phyloP scores from a whole-genome alignment of 2,888 invertebrate species.

The Eristalinus sepulchralis region DNA sequence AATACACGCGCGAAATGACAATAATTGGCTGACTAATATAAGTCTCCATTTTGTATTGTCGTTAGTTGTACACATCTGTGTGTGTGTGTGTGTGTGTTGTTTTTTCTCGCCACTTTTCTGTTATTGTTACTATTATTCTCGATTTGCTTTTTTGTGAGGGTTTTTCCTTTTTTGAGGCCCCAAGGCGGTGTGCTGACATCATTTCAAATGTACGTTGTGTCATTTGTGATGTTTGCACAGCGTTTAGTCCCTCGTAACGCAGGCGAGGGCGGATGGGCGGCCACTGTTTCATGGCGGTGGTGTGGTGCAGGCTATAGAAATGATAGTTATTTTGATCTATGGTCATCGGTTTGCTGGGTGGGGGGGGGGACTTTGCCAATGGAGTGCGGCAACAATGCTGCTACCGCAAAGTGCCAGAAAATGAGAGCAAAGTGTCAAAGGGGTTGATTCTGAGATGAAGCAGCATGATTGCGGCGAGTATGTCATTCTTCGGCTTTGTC shows the following conservation, averaged over 20 bases:
- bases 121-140: slow-evolving; percentile 50
- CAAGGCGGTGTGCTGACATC: slow-evolving; percentile 67
- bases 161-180: slow-evolving; percentile 51
- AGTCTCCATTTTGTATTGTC: slow-evolving; percentile 46
- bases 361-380: neutral
- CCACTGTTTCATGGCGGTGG: neutral
- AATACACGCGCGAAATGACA: slow-evolving; percentile 67
- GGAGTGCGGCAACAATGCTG: neutral
- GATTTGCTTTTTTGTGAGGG: slow-evolving; percentile 3
- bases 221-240: slow-evolving; percentile 59
- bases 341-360: neutral
- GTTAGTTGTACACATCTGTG: neutral
- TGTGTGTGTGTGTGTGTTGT: no score
- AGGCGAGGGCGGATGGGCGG: neutral
- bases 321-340: slow-evolving; percentile 3
- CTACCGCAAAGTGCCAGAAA: neutral
- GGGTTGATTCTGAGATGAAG: neutral
- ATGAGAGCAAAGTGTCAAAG: neutral
- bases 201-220: slow-evolving; percentile 60
- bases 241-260: slow-evolving; percentile 12
- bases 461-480: neutral
- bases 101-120: neutral
- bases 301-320: neutral
- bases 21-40: slow-evolving; percentile 70
- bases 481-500: neutral